Evolutionary conservation across 2,113 vertebrate genomes (phyloP), one percentile per base, ranked within the genome.

Genomic region (Anthoscopus minutus): DNA sequence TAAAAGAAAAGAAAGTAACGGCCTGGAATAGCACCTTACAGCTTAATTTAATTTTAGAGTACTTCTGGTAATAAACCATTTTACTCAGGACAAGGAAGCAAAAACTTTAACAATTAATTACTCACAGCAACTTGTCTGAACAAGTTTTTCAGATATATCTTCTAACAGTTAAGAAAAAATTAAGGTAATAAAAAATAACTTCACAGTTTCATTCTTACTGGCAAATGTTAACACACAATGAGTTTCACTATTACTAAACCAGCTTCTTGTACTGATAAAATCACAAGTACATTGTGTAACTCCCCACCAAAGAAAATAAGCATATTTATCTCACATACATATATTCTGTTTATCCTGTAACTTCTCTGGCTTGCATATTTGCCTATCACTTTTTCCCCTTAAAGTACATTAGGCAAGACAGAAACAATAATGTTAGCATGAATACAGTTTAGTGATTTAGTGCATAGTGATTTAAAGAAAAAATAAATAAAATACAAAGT

Each of bases 41-140:
- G 47, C 44, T 30, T 81, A 64, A 61, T 57, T 82, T 84, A 35
- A 88, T 57, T 88, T 88, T 80, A 88, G 53, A 33, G 4, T 53
- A 86, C 23, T 86, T 40, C 67, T 71, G 60, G 60, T 45, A 90
- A 90, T 12, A 93, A 71, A 74, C 14, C 44, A 27, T 53, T 90
- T 74, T 53, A 86, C 19, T 20, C 31, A 92, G 45, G 60, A 84
- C 25, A 84, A 84, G 15, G 14, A 92, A 51, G n/a, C 42, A 78
- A 90, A 89, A 94, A 64, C 22, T n/a, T 86, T 88, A 93, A 83
- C 79, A 83, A 88, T 62, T 67, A 67, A 40, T 62, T 89, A 86
- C 64, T 70, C 57, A 90, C 4, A 9, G 18, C 25, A 57, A 48
- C 50, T 92, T 57, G 48, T 53, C 60, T 67, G 18, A 94, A 58